Conservation (phyloP, 2,113 vertebrate genomes). For the Psilopogon haemacephalus region DNA sequence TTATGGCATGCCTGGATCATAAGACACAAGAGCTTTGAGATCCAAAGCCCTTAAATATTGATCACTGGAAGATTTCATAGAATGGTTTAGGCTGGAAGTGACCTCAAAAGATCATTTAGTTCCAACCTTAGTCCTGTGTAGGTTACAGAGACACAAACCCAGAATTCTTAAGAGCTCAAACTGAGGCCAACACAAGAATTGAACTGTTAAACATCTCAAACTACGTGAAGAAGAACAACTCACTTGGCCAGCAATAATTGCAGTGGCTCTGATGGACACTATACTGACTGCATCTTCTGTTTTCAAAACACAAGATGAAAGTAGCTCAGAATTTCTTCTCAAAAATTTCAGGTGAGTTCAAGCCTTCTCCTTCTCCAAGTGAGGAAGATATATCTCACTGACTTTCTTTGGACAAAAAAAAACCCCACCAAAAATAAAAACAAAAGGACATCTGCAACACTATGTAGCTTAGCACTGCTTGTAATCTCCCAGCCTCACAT, state of each 20-base stretch:
- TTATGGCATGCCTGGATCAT: background rate
- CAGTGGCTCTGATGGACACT: background rate
- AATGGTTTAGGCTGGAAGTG: too few relatives aligned
- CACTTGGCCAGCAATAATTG: background rate
- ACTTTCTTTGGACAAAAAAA: background rate
- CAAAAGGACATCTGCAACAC: background rate
- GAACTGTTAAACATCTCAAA: background rate
- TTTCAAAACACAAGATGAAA: background rate
- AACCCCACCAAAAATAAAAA: background rate
- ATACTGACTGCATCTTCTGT: background rate
- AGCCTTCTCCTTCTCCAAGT: background rate
- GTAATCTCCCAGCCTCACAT: background rate
- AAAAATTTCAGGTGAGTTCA: background rate
- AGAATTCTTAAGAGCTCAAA: background rate
- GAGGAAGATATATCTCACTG: background rate
- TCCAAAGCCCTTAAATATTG: background rate
- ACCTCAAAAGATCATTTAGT: too few relatives aligned
- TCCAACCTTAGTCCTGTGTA: too few relatives aligned
- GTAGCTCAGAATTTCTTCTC: background rate
- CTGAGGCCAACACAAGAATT: background rate
- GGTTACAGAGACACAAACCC: background rate
- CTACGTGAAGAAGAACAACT: background rate
- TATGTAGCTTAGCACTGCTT: background rate
- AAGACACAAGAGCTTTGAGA: background rate
- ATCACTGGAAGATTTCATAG: background rate